Conservation (phyloP, 2,113 vertebrate species). For the Pantherophis guttatus region DNA sequence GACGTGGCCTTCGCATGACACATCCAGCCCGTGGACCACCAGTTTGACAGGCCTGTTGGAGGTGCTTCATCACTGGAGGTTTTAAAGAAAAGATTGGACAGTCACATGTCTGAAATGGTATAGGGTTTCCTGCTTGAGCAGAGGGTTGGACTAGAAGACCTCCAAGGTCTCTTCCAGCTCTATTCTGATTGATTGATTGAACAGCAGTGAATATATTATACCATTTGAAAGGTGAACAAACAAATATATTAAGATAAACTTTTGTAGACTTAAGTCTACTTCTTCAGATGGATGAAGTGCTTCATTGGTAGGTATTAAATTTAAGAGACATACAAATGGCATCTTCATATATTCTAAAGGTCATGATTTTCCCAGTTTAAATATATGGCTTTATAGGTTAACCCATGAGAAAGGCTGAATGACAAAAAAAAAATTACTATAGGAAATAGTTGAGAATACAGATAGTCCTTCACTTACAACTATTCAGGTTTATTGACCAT, state of each 20-base stretch:
- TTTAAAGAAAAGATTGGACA: too few species aligned
- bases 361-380: background rate
- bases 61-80: too few species aligned
- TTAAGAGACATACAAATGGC: background rate
- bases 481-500: too few species aligned
- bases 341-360: background rate
- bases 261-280: background rate
- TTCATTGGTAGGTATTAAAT: background rate
- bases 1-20: too few species aligned
- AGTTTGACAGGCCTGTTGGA: too few species aligned
- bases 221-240: background rate
- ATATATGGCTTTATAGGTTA: background rate
- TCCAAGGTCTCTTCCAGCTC: too few species aligned
- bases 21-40: too few species aligned
- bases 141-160: too few species aligned
- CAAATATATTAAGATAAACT: background rate
- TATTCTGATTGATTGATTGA: too few species aligned
- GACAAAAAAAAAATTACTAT: background rate
- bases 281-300: background rate
- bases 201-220: background rate
- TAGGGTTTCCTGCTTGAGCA: too few species aligned
- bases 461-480: too few species aligned
- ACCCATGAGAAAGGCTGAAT: background rate
- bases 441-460: background rate
- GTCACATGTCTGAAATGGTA: too few species aligned